Base-by-base conservation (phyloP, 2,888 invertebrate genomes). In the Trissoscelio sp. region DNA sequence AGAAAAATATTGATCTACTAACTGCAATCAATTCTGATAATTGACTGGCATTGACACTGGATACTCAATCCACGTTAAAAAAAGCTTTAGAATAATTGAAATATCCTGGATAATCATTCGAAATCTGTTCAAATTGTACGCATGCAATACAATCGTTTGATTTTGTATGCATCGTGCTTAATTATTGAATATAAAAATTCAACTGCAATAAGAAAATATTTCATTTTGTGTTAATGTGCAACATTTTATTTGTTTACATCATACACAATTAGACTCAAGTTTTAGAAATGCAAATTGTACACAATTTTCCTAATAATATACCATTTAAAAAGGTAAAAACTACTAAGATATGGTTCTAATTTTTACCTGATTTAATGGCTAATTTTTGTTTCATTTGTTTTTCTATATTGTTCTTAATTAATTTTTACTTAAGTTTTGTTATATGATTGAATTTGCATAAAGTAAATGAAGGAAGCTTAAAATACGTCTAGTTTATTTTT, bases 31-130 rank as follows among this genome's bases (percentile, higher is more conserved):
- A 34, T 1, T 58, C 39, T 18, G 39, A 14, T 58, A 34, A 34
- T 24, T 46, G 62, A 20, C 20, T 53, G 28, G 39, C 39, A 67
- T 53, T 67, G 42, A 53, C 67, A 53, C 28, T 67, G n/a, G 53
- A 69, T 48, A 64, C 31, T 64, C 48, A 22, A 28, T 31, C 6
- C 48, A 11, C 64, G 51, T 37, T 48, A 22, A 37, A 48, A 64
- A 34, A 48, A 64, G 34, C 5, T 37, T 51, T 11, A 64, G 12
- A 48, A 34, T 37, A 14, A 51, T 37, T 22, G 48, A 48, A 34
- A 34, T 16, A 42, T 67, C 44, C 42, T 67, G 39, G 42, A 53
- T 16, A 55, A 6, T 53, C 34, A 11, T 42, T n/a, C 34, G 31
- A 67, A 64, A 55, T 44, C 22, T 44, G 24, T 42, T 9, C 14